Conservation (phyloP, 2,888 invertebrate genomes). For the Chorisops tibialis region DNA sequence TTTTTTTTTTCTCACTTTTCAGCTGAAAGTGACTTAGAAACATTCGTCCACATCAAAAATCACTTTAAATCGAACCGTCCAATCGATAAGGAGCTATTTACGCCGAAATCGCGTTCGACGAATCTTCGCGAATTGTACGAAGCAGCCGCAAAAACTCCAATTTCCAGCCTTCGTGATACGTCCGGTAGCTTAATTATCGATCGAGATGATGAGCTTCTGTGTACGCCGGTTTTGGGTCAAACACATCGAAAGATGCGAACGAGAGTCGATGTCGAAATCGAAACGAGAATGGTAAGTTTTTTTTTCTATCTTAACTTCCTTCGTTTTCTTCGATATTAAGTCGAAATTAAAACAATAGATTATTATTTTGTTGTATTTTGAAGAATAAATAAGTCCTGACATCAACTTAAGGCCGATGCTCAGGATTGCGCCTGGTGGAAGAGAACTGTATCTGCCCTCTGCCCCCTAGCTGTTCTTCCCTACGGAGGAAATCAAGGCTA, state of each 20-base stretch:
- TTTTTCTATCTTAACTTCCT: too few relatives aligned
- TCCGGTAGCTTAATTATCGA: conserved; percentile 55
- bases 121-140: conserved; percentile 76
- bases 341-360: too few relatives aligned
- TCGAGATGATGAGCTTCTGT: conserved; percentile 63
- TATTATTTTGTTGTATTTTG: too few relatives aligned
- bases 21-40: conserved; percentile 90
- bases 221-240: conserved; percentile 76
- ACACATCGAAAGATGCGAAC: conserved; percentile 65
- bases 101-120: conserved; percentile 67
- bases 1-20: conserved; percentile 51
- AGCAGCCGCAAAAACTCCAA: conserved; percentile 65
- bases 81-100: conserved; percentile 71
- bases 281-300: conserved; percentile 76
- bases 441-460: too few relatives aligned
- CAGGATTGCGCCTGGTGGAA: too few relatives aligned
- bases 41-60: conserved; percentile 74
- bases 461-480: too few relatives aligned
- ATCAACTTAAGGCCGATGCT: too few relatives aligned
- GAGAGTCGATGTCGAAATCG: conserved; percentile 77
- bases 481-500: too few relatives aligned
- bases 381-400: too few relatives aligned
- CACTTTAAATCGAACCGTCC: conserved; percentile 72
- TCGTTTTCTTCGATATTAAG: too few relatives aligned
- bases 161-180: conserved; percentile 64